Base-by-base conservation (phyloP, 2,797 vertebrate species). In the Lepus townsendii region DNA sequence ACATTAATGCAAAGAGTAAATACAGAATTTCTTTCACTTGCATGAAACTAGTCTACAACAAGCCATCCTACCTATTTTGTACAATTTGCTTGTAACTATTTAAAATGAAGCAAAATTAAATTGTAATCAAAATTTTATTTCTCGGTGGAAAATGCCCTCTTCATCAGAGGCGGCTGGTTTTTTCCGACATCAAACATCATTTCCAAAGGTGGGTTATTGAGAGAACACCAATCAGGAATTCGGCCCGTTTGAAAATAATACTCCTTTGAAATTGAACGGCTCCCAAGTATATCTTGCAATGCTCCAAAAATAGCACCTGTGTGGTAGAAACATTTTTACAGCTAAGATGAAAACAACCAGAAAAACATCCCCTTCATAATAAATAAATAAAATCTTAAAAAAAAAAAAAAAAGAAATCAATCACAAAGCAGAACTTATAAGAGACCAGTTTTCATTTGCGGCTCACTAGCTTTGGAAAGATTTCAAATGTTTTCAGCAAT, bases 121-220 rank as follows among this genome's bases (percentile, higher is more conserved):
- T 47, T 75, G 80, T 35, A 78, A 26, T 38, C 1, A 72, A 82
- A 88, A 16, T 76, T 90, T 98, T 98, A 99, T 98, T 99, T 99
- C 97, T 99, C 99, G 0, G 99, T 99, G 88, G 99, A 99, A 98
- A 99, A 99, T 57, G 99, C 99, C 94, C 99, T 99, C 98, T 99
- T 99, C 99, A 99, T 99, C 84, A 99, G 91, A 0, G 99, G 99
- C 2, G 99, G 99, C 0, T 99, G 99, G 5, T 99, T 98, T 97
- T 99, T 99, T 1, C 99, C 99, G 0, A 99, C 97, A 83, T 99
- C 99, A 89, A 99, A 99, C 96, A 99, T 98, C 72, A 99, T 99
- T 97, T 99, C 99, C 7, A 99, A 98, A 0, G 99, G 99, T 17
- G 99, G 99, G n/a, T 99, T 99, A 97, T 98, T 99, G 90, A 99